Evolutionary conservation across 2,888 invertebrate species (phyloP).

Genomic region (Drosophila maculinotata): DNA sequence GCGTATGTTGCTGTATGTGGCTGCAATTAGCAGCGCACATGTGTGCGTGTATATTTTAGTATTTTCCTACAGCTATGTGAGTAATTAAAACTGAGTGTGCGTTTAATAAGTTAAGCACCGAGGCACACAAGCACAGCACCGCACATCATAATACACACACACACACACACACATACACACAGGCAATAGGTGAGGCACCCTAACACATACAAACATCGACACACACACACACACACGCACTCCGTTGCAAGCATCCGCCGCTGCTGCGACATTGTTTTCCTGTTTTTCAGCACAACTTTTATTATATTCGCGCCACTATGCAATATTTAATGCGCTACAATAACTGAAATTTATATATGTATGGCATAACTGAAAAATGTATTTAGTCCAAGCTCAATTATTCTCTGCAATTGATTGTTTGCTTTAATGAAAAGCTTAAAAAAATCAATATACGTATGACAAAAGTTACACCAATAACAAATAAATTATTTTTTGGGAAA

Average conservation of each 20-base stretch:
- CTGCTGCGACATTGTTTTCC: constrained; percentile 51
- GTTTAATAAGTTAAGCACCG: constrained; percentile 74
- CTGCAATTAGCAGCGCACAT: constrained; percentile 68
- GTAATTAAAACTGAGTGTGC: constrained; percentile 76
- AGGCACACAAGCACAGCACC: constrained; percentile 18
- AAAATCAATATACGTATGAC: too few relatives aligned
- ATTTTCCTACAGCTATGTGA: constrained; percentile 62
- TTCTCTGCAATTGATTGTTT: constrained; percentile 10
- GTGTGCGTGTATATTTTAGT: constrained; percentile 50
- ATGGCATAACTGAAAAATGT: neutral
- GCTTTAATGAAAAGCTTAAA: neutral
- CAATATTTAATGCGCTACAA: constrained; percentile 37
- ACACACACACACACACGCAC: constrained; percentile 12
- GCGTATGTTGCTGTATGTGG: constrained; percentile 27
- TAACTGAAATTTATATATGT: neutral
- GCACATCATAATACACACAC: constrained; percentile 2
- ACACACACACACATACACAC: constrained; percentile 15
- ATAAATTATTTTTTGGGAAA: too few relatives aligned
- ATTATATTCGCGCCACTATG: constrained; percentile 18
- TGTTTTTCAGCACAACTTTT: constrained; percentile 37
- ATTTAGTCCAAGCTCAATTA: constrained; percentile 1
- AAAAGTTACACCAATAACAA: too few relatives aligned
- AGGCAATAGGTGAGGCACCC: constrained; percentile 4
- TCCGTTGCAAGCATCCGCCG: constrained; percentile 31
- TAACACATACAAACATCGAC: constrained; percentile 9